phyloP scores from a whole-genome alignment of 2,797 vertebrate genomes.

The Falco naumanni region DNA sequence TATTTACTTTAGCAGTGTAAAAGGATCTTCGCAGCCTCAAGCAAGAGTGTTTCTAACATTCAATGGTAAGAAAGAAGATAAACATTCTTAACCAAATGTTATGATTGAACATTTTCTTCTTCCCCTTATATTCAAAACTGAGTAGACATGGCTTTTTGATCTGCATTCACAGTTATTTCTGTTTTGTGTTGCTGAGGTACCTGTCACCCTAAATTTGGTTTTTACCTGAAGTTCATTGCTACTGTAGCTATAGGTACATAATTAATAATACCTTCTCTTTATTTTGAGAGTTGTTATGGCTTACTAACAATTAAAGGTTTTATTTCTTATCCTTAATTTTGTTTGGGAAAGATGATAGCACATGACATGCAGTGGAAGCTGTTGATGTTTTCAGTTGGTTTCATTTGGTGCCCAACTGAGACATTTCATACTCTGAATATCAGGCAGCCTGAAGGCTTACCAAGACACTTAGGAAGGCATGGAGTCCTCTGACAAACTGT shows the following conservation, averaged over 20 bases:
- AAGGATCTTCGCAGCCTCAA: constrained; percentile 80
- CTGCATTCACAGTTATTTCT: background rate
- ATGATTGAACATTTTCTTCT: constrained; percentile 33
- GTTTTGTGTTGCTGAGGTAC: background rate
- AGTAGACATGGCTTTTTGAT: background rate
- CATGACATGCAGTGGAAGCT: background rate
- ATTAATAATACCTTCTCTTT: background rate
- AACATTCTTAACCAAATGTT: constrained; percentile 58
- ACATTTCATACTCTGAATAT: background rate
- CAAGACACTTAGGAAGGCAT: background rate
- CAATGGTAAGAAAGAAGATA: constrained; percentile 79
- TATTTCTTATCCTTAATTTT: background rate
- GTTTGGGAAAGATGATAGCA: background rate
- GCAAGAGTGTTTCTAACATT: constrained; percentile 82
- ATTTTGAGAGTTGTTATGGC: background rate
- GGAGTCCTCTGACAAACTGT: background rate
- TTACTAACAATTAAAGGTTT: background rate
- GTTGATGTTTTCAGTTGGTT: background rate
- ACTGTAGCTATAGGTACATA: background rate
- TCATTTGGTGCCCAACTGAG: background rate
- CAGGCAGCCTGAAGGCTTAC: background rate
- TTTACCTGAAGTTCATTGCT: background rate
- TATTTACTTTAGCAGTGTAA: constrained; percentile 70
- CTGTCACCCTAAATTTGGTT: background rate
- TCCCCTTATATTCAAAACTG: background rate